phyloP scores from a whole-genome alignment of 2,113 vertebrate species.

The Phyllopteryx taeniolatus region DNA sequence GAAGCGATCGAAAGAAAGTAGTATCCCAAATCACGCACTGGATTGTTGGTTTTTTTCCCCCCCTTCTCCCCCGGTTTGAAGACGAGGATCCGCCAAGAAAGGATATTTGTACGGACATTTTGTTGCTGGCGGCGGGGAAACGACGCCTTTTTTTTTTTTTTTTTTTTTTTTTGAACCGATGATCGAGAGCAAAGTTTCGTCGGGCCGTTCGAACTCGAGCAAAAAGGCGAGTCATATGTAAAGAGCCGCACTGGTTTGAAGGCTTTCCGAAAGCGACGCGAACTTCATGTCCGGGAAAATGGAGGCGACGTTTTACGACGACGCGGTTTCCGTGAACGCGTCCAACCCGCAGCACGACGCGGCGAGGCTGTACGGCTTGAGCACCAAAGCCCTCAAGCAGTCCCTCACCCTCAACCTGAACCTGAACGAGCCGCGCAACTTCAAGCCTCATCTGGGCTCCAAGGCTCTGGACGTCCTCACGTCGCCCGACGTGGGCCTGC shows the following conservation, averaged over 20 bases:
- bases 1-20: constrained; percentile 88
- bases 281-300: constrained; percentile 92
- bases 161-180: constrained; percentile 8
- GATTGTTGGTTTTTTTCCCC: too few species aligned
- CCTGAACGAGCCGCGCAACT: constrained; percentile 87
- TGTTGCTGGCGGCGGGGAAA: constrained; percentile 12
- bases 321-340: constrained; percentile 78
- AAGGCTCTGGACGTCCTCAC: constrained; percentile 89
- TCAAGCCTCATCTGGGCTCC: constrained; percentile 87
- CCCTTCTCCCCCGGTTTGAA: constrained; percentile 15
- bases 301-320: constrained; percentile 97
- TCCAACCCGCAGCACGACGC: constrained; percentile 83
- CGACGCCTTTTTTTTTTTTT: constrained; percentile 13
- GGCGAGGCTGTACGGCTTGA: constrained; percentile 81
- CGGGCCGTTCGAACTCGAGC: constrained; percentile 63
- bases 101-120: constrained; percentile 10
- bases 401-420: constrained; percentile 93
- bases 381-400: constrained; percentile 88
- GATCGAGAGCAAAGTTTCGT: constrained; percentile 61
- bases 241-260: constrained; percentile 9
- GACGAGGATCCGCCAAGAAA: constrained; percentile 5
- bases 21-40: constrained; percentile 57
- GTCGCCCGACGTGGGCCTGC: constrained; percentile 89
- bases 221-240: constrained; percentile 51
- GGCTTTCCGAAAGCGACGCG: constrained; percentile 19